Evolutionary conservation across 2,797 vertebrate species (phyloP).

Genomic region (Tympanoctomys barrerae): DNA sequence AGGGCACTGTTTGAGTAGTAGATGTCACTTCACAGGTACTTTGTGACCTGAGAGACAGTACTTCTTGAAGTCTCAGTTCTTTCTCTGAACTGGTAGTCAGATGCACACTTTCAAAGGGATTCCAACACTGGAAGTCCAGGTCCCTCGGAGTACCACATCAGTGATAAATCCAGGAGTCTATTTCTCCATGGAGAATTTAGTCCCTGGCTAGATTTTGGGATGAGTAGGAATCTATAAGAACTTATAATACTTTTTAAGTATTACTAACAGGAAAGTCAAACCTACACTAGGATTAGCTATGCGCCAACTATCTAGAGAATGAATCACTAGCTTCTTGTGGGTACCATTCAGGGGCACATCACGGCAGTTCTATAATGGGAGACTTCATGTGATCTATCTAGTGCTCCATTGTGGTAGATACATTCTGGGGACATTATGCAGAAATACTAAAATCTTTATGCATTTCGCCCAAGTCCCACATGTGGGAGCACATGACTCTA

Average conservation of each 20-base stretch:
- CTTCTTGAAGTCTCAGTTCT: neutral
- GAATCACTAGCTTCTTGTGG: neutral
- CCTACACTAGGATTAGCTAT: neutral
- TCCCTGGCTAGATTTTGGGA: neutral
- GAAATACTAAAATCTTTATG: neutral
- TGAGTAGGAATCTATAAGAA: neutral
- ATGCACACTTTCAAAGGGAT: neutral
- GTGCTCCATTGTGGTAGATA: neutral
- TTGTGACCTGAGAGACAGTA: neutral
- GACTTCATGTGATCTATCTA: neutral
- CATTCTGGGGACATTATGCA: neutral
- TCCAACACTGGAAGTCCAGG: neutral
- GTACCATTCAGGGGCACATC: neutral
- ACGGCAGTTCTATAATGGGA: neutral
- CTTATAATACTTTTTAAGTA: neutral
- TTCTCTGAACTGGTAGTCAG: neutral
- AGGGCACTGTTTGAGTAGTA: neutral
- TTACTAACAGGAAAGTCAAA: neutral
- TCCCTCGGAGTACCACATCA: neutral
- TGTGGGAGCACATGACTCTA: neutral
- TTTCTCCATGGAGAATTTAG: neutral
- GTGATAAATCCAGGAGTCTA: neutral
- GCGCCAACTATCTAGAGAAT: neutral
- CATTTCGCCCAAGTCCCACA: rapidly evolving
- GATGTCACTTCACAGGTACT: neutral